Evolutionary conservation across 2,113 vertebrate genomes (phyloP), one percentile per base, ranked within the genome.

Genomic region (Dipodomys spectabilis): DNA sequence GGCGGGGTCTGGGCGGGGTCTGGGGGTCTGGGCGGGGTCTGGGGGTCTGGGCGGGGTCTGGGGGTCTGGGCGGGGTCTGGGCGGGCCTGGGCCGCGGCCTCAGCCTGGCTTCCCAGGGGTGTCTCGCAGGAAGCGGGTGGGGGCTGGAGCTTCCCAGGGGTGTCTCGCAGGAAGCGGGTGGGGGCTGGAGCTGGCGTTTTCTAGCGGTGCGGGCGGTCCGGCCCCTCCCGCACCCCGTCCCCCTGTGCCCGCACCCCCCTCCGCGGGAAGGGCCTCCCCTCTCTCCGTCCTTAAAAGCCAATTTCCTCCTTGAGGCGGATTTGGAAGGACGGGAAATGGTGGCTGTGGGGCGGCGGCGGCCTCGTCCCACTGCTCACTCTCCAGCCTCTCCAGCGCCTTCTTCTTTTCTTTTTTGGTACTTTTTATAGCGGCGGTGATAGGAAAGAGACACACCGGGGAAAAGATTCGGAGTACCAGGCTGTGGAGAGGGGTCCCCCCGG

Each of bases 131-230:
- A 30, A 72, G 32, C 0, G 2, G 2, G 19, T 30, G 53, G 78
- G 4, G 1, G 0, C 19, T 22, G 44, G 75, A 11, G 39, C 22
- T 1, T 73, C 9, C 2, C 60, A 8, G 68, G 35, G 19, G 28
- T 23, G 86, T 0, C 19, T 35, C 2, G 8, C 35, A 16, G 0
- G 80, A 30, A 72, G 32, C 0, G 2, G 2, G 19, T 30, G 53
- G 78, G 4, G 1, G 0, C 19, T 22, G 44, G 75, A 11, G 39
- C 22, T 1, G 0, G 8, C 11, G 22, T 62, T 45, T 1, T 0
- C 5, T n/a, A 30, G 32, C 25, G 16, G 11, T 19, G 1, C 15
- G 16, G 4, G 15, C 28, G 16, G n/a, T 10, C 39, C 53, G 1
- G 1, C 0, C 0, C 68, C 23, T 39, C 53, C 53, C 15, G 4